Evolutionary conservation across 30 jellyfish, hydroid and myxozoan genomes (phyloP).

Genomic region (Kudoa iwatai): DNA sequence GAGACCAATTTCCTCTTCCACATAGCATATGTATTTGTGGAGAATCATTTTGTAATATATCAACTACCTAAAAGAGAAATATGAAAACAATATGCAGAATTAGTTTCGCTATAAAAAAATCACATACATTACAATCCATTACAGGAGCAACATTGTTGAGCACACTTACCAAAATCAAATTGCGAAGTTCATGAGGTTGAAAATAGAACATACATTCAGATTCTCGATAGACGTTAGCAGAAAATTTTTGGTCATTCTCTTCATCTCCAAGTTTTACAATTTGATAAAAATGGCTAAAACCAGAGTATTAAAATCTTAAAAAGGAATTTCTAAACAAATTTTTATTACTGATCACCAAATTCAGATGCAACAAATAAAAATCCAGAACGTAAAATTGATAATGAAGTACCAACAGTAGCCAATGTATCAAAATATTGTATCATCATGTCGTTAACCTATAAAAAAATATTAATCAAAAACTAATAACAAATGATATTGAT

Average conservation of each 20-base stretch:
- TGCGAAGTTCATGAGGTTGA: slow-evolving; percentile 41
- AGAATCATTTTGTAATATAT: slow-evolving; percentile 56
- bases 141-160: slow-evolving; percentile 77
- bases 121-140: slow-evolving; percentile 90
- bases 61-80: too few relatives aligned
- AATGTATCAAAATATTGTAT: slow-evolving; percentile 53
- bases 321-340: too few relatives aligned
- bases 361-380: slow-evolving; percentile 45
- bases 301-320: too few relatives aligned
- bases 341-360: slow-evolving; percentile 59
- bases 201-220: slow-evolving; percentile 45
- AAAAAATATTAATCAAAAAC: too few relatives aligned
- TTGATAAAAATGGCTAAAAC: slow-evolving; percentile 50
- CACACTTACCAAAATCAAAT: slow-evolving; percentile 35
- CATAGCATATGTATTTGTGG: slow-evolving; percentile 67
- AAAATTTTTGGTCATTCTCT: slow-evolving; percentile 69
- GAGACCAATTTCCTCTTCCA: slow-evolving; percentile 80
- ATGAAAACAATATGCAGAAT: too few relatives aligned
- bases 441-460: too few relatives aligned
- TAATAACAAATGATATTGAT: slow-evolving; percentile 40
- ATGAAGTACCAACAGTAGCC: slow-evolving; percentile 58
- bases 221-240: slow-evolving; percentile 41
- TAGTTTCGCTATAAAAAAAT: too few relatives aligned
- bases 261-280: slow-evolving; percentile 89
- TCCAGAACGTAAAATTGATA: slow-evolving; percentile 58